phyloP scores from a whole-genome alignment of 2,888 invertebrate species.

The Holacanthella duospinosa region DNA sequence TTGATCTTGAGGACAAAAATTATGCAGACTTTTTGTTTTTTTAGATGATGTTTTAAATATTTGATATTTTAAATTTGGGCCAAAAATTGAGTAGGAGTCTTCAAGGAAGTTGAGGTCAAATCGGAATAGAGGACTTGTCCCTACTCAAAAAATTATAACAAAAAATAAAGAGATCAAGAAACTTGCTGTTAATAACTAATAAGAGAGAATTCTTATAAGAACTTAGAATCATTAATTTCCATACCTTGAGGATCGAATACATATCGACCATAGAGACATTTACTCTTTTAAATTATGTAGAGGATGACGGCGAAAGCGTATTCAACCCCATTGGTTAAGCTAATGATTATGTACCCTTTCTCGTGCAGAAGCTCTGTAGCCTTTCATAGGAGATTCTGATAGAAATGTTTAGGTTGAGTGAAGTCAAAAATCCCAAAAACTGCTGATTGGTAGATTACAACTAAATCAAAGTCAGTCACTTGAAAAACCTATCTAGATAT shows the following conservation, averaged over 20 bases:
- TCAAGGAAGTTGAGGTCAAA: constrained; percentile 64
- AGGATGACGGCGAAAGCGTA: constrained; percentile 94
- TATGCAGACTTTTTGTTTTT: too few species aligned
- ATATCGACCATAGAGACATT: constrained; percentile 76
- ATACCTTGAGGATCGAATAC: constrained; percentile 73
- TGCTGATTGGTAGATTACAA: constrained; percentile 76
- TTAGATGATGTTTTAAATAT: too few species aligned
- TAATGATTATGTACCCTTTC: constrained; percentile 53
- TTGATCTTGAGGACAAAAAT: too few species aligned
- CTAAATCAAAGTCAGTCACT: constrained; percentile 93
- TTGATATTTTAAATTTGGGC: too few species aligned
- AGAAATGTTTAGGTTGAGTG: constrained; percentile 83
- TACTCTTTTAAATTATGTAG: constrained; percentile 82
- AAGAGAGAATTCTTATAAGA: too few species aligned
- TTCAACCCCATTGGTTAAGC: constrained; percentile 83
- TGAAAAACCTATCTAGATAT: constrained; percentile 96
- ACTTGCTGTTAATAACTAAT: neutral
- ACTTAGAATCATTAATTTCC: neutral
- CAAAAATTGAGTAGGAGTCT: constrained; percentile 61
- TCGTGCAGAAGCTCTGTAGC: constrained; percentile 82
- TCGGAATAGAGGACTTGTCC: constrained; percentile 63
- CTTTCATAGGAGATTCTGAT: constrained; percentile 87
- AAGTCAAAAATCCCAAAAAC: constrained; percentile 58
- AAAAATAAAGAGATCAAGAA: neutral
- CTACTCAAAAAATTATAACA: constrained; percentile 48